phyloP scores from a whole-genome alignment of 2,113 vertebrate genomes.

The Cyanoramphus novaezelandiae region DNA sequence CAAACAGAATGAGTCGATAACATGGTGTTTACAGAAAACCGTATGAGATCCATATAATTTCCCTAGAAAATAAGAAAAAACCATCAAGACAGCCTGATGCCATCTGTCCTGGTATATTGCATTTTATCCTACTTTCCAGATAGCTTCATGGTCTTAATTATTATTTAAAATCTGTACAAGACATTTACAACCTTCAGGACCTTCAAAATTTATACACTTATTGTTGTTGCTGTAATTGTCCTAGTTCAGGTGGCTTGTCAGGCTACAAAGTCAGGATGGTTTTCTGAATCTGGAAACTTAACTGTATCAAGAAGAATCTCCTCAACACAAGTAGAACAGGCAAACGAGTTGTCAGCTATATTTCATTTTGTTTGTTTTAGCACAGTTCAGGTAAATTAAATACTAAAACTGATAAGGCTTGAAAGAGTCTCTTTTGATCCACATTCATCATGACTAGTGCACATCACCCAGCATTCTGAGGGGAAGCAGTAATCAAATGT shows the following conservation, averaged over 20 bases:
- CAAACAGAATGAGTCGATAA: background rate
- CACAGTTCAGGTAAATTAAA: background rate
- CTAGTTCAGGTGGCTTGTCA: background rate
- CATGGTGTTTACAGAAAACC: background rate
- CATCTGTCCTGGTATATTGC: background rate
- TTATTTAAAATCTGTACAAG: background rate
- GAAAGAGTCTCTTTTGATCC: background rate
- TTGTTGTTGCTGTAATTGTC: background rate
- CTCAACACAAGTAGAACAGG: background rate
- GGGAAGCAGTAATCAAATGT: background rate
- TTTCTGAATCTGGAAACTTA: background rate
- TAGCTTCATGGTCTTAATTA: background rate
- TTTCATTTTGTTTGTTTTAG: background rate
- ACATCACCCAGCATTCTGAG: background rate
- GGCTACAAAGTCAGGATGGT: background rate
- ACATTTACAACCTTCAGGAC: background rate
- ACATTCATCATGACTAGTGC: background rate
- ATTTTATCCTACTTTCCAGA: background rate
- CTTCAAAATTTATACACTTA: background rate
- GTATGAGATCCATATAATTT: background rate
- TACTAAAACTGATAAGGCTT: background rate
- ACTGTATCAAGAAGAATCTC: background rate
- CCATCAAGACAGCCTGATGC: background rate
- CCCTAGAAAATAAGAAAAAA: background rate
- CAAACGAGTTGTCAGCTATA: background rate